These are phyloP conservation scores for Leptinotarsa undecemlineata DNA, from an alignment of 1,140 invertebrate genomes.

Conservation along the genomic window DNA sequence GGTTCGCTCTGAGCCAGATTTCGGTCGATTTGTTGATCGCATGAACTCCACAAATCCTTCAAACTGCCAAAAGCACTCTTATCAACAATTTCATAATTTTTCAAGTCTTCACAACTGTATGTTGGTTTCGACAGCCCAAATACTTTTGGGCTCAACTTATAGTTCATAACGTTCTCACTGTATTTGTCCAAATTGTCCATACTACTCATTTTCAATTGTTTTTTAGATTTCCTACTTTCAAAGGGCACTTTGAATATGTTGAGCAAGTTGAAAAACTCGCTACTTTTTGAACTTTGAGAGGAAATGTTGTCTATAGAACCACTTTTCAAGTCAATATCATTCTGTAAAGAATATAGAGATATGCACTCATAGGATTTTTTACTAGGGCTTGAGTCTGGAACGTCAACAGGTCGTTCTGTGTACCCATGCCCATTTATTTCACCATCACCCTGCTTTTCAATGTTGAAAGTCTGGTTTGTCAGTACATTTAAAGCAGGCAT, in stretches of 20 bases:
- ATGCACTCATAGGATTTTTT: conserved; percentile 39
- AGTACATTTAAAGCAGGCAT: conserved; percentile 30
- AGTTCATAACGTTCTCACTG: conserved; percentile 35
- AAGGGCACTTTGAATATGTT: conserved; percentile 50
- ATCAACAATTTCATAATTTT: conserved; percentile 45
- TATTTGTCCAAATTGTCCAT: conserved; percentile 48
- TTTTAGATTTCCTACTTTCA: conserved; percentile 44
- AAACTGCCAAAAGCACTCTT: conserved; percentile 52
- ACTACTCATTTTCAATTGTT: conserved; percentile 45
- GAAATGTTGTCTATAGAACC: conserved; percentile 60
- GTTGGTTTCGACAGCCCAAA: conserved; percentile 57
- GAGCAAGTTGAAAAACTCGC: conserved; percentile 51
- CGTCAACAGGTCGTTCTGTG: conserved; percentile 51
- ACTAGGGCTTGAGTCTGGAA: conserved; percentile 36
- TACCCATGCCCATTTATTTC: conserved; percentile 39
- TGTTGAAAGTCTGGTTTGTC: conserved; percentile 29
- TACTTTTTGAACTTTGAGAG: conserved; percentile 60
- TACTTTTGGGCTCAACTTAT: conserved; percentile 65
- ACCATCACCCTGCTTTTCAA: conserved; percentile 32
- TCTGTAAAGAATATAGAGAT: conserved; percentile 36
- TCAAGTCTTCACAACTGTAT: conserved; percentile 65
- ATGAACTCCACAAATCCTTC: conserved; percentile 47
- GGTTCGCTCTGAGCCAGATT: conserved; percentile 51
- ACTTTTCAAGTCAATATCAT: conserved; percentile 33
- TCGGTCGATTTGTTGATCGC: conserved; percentile 30